Base-by-base conservation (phyloP, 1,140 invertebrate genomes). In the Palaemon carinicauda region DNA sequence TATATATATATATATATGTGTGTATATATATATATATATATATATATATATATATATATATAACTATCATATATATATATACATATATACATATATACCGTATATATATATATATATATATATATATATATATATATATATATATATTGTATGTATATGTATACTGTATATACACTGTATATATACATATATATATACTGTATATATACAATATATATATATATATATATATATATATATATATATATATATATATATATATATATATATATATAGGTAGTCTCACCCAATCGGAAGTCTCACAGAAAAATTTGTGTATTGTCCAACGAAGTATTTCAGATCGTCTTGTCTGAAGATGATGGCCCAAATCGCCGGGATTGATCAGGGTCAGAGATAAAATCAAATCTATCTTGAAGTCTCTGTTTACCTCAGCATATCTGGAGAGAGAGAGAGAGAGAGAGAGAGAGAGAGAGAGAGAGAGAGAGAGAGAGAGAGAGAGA, bases 151-250 rank as follows among this genome's bases (percentile, higher is more conserved):
- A n/a, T n/a, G n/a, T n/a, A n/a, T n/a, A n/a, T n/a, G n/a, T n/a
- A n/a, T n/a, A n/a, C n/a, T n/a, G n/a, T n/a, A n/a, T n/a, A n/a
- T n/a, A n/a, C n/a, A n/a, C n/a, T n/a, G n/a, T n/a, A n/a, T n/a
- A n/a, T n/a, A n/a, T n/a, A n/a, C n/a, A n/a, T 75, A 50, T 75
- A 50, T 75, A 50, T 75, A 50, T 75, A 50, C n/a, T 75, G 21
- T 73, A 33, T 73, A 33, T 73, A 33, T 73, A 33, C 27, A 33
- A 33, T 73, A 33, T 73, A 33, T 73, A 19, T 73, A 19, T 73
- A 19, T 73, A 19, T 73, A 19, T 73, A 19, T 73, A 21, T 75
- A 3, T 75, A 21, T 75, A 12, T 75, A 9, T 31, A 9, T 50
- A 50, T n/a, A n/a, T 75, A 21, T 17, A 24, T 60, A 24, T 60